These are phyloP conservation scores for Drosophila sulfurigaster DNA, from an alignment of 1,140 invertebrate genomes.

Conservation along the genomic window DNA sequence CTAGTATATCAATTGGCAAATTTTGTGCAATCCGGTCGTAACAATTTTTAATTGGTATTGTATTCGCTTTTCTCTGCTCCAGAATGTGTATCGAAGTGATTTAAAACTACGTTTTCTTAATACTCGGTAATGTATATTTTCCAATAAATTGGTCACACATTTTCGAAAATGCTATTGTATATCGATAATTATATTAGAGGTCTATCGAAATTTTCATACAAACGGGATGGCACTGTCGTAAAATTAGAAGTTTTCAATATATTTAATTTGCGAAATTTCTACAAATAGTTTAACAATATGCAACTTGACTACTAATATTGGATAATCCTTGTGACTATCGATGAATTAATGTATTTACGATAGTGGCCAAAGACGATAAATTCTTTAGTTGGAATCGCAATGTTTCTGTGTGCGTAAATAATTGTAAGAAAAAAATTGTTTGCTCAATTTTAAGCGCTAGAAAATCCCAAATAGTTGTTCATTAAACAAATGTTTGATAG, in stretches of 20 bases:
- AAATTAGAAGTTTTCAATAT: not conserved
- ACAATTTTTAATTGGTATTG: too few species aligned
- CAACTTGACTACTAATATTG: not conserved
- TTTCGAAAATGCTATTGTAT: not conserved
- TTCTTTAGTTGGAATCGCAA: slow-evolving; percentile 5
- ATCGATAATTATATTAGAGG: not conserved
- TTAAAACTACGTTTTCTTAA: too few species aligned
- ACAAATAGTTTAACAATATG: not conserved
- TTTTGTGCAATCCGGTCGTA: too few species aligned
- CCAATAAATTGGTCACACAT: too few species aligned
- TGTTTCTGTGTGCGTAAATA: slow-evolving; percentile 25
- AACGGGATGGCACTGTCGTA: not conserved
- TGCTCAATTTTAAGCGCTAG: not conserved
- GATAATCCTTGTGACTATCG: slow-evolving; percentile 5
- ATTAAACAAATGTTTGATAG: not conserved
- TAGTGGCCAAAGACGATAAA: slow-evolving; percentile 7
- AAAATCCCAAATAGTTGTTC: not conserved
- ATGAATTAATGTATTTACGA: slow-evolving; percentile 7
- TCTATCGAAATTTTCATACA: not conserved
- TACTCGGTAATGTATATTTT: too few species aligned
- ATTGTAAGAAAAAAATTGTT: slow-evolving; percentile 25
- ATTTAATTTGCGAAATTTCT: not conserved
- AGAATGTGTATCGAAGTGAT: too few species aligned
- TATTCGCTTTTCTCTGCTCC: too few species aligned
- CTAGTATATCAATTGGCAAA: too few species aligned